phyloP scores from a whole-genome alignment of 1,140 invertebrate species.

The Diorhabda carinulata region DNA sequence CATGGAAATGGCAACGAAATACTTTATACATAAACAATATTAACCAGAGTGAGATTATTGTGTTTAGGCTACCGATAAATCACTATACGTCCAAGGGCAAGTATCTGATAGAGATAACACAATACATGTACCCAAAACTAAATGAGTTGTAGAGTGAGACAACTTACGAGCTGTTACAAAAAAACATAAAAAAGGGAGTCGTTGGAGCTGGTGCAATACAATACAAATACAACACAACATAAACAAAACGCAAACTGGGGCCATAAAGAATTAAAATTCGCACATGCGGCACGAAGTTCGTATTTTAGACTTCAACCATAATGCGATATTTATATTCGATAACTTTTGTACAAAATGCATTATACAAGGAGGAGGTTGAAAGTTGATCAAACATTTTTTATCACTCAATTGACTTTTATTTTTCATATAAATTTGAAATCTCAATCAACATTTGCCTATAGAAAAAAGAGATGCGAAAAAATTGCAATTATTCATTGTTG shows the following conservation, averaged over 20 bases:
- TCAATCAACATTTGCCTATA: too few species aligned
- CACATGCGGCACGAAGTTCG: slow-evolving; percentile 44
- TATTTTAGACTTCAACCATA: slow-evolving; percentile 37
- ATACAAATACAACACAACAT: slow-evolving; percentile 41
- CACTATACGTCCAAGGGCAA: not conserved
- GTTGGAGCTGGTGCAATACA: slow-evolving; percentile 32
- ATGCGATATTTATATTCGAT: slow-evolving; percentile 32
- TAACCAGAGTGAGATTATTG: not conserved
- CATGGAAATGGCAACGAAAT: too few species aligned
- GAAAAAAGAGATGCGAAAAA: too few species aligned
- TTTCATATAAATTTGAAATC: too few species aligned
- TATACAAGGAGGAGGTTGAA: too few species aligned
- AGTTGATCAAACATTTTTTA: too few species aligned
- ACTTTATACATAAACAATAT: too few species aligned
- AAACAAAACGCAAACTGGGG: slow-evolving; percentile 38
- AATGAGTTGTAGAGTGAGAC: slow-evolving; percentile 11
- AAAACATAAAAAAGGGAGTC: slow-evolving; percentile 20
- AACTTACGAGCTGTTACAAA: slow-evolving; percentile 9
- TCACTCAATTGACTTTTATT: too few species aligned
- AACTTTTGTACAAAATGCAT: too few species aligned
- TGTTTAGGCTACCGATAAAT: slow-evolving; percentile 1
- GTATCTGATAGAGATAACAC: not conserved
- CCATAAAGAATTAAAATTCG: slow-evolving; percentile 43
- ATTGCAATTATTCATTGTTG: too few species aligned
- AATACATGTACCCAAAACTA: too few species aligned